A percentile compares a stretch with the other conserved stretches of the same genome.
These are phyloP conservation scores for Nymphalis io DNA, from an alignment of 1,140 invertebrate species.

Conservation along the genomic window DNA sequence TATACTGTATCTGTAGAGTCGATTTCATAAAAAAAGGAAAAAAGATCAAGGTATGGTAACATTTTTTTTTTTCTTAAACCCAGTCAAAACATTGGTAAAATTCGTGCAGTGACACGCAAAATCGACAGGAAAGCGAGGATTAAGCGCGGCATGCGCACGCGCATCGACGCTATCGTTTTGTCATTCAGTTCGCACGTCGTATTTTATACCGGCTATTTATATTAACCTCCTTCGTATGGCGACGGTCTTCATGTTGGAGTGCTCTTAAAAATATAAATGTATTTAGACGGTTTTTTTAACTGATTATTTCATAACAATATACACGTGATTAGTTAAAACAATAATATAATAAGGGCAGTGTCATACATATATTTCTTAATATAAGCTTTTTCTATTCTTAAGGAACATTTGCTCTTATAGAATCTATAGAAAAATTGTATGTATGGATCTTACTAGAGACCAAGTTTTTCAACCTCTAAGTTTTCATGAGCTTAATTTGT, in stretches of 20 bases:
- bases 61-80: background rate
- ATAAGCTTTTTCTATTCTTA: no score
- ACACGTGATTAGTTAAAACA: no score
- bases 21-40: no score
- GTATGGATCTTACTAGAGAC: no score
- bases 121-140: constrained; percentile 43
- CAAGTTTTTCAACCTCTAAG: no score
- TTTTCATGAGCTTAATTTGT: no score
- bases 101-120: constrained; percentile 31
- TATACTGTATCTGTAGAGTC: no score
- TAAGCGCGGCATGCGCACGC: constrained; percentile 36
- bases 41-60: background rate
- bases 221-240: constrained; percentile 15
- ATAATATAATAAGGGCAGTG: no score
- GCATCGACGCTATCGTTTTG: constrained; percentile 38
- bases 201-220: constrained; percentile 42
- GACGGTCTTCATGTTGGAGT: constrained; percentile 20
- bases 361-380: no score
- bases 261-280: constrained; percentile 2
- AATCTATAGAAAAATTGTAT: no score
- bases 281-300: background rate
- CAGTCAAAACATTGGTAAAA: constrained; percentile 13
- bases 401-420: no score
- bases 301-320: no score
- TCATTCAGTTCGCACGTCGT: constrained; percentile 40